Base-by-base conservation (phyloP, 1,140 invertebrate species). In the Hestina assimilis region DNA sequence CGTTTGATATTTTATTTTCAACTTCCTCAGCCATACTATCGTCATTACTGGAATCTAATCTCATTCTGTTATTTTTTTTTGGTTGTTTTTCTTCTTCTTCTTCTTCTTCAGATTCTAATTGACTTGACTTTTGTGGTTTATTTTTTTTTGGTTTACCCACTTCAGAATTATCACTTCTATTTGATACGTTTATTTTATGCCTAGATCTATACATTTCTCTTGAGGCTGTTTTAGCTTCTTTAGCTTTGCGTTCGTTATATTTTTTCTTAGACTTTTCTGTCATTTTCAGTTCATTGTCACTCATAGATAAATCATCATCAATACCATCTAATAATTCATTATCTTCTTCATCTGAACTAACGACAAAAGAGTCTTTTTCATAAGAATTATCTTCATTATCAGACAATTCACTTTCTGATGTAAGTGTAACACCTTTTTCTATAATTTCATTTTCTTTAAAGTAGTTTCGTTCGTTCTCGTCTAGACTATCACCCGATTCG, bases 291-390 rank as follows among this genome's bases (percentile, higher is more conserved):
- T 89, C 87, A 59, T 87, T 82, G 48, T 83, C 81, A 59, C 75
- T 83, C 72, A 82, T 77, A 38, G 73, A 76, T 33, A 89, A 55
- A 55, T 89, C 83, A 70, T 89, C 82, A 35, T 80, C 83, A 20
- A 82, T 75, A 3, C 87, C 87, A 59, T 80, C 79, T 42, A 89
- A 63, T 50, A 89, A 56, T 11, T 81, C 71, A 63, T 80, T 59
- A 55, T 89, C 86, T 66, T 87, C 82, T 66, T 79, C 82, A 63
- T 76, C 71, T 7, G 85, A 84, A 61, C 76, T 85, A 2, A 88
- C 83, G 19, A 87, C 46, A 64, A 88, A 88, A 4, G 85, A 88
- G 57, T 79, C 85, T 66, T 83, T 86, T 62, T 88, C 85, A 61
- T 88, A 88, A n/a, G n/a, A n/a, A n/a, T n/a, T n/a, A 52, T 87